Evolutionary conservation across 2,797 vertebrate species (phyloP).

Genomic region (Characodon lateralis): DNA sequence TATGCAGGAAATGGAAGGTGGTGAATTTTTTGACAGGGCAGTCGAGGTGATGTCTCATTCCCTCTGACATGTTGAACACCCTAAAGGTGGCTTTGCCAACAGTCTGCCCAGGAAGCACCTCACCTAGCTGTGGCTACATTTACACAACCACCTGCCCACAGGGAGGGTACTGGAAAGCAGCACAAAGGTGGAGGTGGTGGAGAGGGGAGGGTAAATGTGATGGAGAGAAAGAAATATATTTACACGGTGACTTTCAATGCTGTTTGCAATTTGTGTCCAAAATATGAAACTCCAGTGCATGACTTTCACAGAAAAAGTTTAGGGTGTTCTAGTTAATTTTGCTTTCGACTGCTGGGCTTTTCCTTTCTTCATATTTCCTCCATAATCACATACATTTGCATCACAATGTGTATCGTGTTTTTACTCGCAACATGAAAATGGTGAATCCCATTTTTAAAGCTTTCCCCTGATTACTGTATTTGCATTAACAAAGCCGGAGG

Average conservation of each 20-base stretch:
- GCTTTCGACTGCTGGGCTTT: not conserved
- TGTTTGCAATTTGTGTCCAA: conserved; percentile 7
- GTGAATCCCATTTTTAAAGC: conserved; percentile 14
- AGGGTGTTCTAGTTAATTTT: not conserved
- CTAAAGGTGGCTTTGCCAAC: conserved; percentile 78
- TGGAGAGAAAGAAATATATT: conserved; percentile 8
- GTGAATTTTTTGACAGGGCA: conserved; percentile 80
- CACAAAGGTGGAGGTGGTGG: conserved; percentile 54
- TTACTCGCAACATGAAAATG: conserved; percentile 7
- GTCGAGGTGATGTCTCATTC: conserved; percentile 78
- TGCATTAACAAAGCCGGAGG: no score
- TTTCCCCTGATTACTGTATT: not conserved
- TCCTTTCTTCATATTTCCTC: not conserved
- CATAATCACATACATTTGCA: conserved; percentile 4
- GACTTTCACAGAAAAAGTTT: not conserved
- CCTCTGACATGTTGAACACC: conserved; percentile 79
- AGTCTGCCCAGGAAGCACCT: conserved; percentile 79
- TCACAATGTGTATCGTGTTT: conserved; percentile 1
- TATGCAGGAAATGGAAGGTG: conserved; percentile 74
- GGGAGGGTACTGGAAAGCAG: conserved; percentile 62
- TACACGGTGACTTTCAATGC: not conserved
- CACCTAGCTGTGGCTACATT: conserved; percentile 79
- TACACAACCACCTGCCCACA: conserved; percentile 79
- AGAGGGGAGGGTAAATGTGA: conserved; percentile 39
- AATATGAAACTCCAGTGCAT: not conserved